These are phyloP conservation scores for Osmerus eperlanus DNA, from an alignment of 2,113 vertebrate genomes.

Conservation along the genomic window DNA sequence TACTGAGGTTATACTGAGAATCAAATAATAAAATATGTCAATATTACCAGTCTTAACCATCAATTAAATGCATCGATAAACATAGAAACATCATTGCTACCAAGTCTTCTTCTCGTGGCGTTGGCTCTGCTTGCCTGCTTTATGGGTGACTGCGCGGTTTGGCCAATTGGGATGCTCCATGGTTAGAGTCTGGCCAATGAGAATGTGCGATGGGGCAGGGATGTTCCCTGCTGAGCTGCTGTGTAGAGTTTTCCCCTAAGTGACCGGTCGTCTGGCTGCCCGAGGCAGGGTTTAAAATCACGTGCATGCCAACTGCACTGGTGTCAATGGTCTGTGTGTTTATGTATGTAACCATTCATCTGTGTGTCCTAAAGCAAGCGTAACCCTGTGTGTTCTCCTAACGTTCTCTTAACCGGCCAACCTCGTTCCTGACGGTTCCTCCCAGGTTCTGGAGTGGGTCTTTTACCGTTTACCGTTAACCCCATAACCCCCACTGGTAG, in stretches of 20 bases:
- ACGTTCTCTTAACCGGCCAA: conserved; percentile 70
- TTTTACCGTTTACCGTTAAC: conserved; percentile 92
- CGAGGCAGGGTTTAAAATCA: conserved; percentile 34
- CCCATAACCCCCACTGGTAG: conserved; percentile 91
- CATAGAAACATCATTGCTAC: background rate
- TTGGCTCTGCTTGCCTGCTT: conserved; percentile 61
- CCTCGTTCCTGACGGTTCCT: conserved; percentile 77
- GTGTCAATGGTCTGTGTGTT: conserved; percentile 37
- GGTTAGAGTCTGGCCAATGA: conserved; percentile 45
- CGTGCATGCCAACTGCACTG: conserved; percentile 56
- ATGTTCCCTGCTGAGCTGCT: conserved; percentile 48
- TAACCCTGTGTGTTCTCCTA: conserved; percentile 72
- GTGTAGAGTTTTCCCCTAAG: conserved; percentile 34
- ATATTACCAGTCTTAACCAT: background rate
- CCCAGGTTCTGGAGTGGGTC: conserved; percentile 93
- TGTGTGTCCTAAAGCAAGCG: conserved; percentile 53
- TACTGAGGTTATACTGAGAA: too few species aligned
- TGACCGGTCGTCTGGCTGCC: conserved; percentile 21
- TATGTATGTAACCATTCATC: conserved; percentile 25
- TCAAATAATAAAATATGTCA: too few species aligned
- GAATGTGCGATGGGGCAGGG: conserved; percentile 45
- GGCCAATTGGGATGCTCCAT: conserved; percentile 39
- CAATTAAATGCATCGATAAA: conserved; percentile 28
- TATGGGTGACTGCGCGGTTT: conserved; percentile 46
- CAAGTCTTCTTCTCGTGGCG: conserved; percentile 41